phyloP scores from a whole-genome alignment of 2,113 vertebrate genomes.

The Elephantulus edwardii region DNA sequence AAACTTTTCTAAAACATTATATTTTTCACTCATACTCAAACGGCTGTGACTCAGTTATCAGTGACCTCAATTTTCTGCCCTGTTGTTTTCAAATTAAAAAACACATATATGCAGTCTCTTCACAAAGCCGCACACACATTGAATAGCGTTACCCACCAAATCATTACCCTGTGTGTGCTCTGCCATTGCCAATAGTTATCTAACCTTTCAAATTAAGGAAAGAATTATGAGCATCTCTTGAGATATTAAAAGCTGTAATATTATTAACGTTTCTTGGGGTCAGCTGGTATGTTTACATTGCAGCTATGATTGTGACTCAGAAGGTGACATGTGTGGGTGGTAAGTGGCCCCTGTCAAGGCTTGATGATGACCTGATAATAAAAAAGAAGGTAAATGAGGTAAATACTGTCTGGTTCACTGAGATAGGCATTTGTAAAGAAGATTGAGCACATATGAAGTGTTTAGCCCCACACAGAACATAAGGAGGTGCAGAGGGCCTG shows the following conservation, averaged over 20 bases:
- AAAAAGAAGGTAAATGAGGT: slow-evolving; percentile 49
- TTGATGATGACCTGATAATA: slow-evolving; percentile 20
- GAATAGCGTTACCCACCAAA: slow-evolving; percentile 51
- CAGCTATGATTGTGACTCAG: neutral
- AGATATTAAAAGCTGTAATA: slow-evolving; percentile 34
- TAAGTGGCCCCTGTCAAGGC: slow-evolving; percentile 37
- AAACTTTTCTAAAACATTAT: slow-evolving; percentile 54
- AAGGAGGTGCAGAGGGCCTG: neutral
- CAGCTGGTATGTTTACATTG: slow-evolving; percentile 39
- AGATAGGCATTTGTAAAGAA: slow-evolving; percentile 45
- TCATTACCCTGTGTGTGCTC: slow-evolving; percentile 51
- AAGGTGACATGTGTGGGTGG: neutral
- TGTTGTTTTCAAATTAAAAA: slow-evolving; percentile 73
- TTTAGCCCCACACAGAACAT: neutral
- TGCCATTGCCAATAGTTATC: slow-evolving; percentile 47
- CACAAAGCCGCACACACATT: slow-evolving; percentile 60
- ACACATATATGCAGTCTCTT: slow-evolving; percentile 38
- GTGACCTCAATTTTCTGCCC: slow-evolving; percentile 62
- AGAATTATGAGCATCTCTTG: neutral
- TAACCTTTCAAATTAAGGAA: slow-evolving; percentile 66
- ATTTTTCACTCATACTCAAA: slow-evolving; percentile 51
- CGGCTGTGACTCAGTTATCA: slow-evolving; percentile 47
- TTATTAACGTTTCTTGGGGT: slow-evolving; percentile 23
- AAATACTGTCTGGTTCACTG: slow-evolving; percentile 24
- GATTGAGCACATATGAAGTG: neutral